Evolutionary conservation across 1,140 invertebrate genomes (phyloP), one percentile per base, ranked within the genome.

Genomic region (Tetragnatha versicolor): DNA sequence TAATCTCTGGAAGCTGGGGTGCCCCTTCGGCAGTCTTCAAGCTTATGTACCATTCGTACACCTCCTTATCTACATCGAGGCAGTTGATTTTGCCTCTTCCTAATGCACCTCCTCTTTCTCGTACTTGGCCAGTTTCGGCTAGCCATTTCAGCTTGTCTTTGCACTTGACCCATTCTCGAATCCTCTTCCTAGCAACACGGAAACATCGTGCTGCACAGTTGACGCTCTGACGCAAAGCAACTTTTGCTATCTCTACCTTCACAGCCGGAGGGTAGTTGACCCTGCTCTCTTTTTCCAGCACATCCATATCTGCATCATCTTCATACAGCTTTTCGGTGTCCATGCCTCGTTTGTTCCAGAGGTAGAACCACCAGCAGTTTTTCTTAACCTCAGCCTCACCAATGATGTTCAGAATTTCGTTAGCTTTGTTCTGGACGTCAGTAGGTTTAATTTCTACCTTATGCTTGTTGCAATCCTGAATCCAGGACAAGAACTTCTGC

Each of bases 311-410:
- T 14, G 58, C 58, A 12, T 72, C 78, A 10, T 79, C 66, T 63
- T 79, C 78, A 25, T 58, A 72, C 1, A 63, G 27, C 25, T 61
- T 65, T 42, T 63, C 78, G 12, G 66, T 14, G 12, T 69, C 63
- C 53, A 79, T 68, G 20, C 68, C 68, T 17, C 66, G 47, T 25
- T 79, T 79, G 47, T 79, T 72, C 78, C 78, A 79, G 3, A 79
- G 53, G 45, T 79, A 79, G 35, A 79, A 79, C 78, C 78, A 79
- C 66, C 68, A 72, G 29, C 66, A 79, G 33, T 70, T 79, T 45
- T 72, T 79, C 31, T 79, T 72, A 5, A 79, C 78, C 65, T 79
- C 78, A 14, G 66, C 68, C 47, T 79, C 78, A 22, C 78, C 78
- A 37, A 79, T 72, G 31, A 72, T 51, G 47, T 65, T 72, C 10